phyloP scores from a whole-genome alignment of 2,888 invertebrate genomes.

The Trissolcus brochymenae region DNA sequence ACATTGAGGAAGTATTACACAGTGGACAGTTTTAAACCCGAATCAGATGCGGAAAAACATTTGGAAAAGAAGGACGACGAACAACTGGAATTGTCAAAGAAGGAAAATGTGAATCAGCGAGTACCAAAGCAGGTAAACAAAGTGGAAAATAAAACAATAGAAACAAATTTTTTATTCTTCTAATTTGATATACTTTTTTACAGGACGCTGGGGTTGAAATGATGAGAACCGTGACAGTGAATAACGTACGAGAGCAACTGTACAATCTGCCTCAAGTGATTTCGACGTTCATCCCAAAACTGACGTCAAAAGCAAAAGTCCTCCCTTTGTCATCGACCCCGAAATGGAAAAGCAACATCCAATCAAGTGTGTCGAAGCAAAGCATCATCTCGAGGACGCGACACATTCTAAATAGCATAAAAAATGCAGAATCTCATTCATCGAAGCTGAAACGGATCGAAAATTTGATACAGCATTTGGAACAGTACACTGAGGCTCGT shows the following conservation, averaged over 20 bases:
- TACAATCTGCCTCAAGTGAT: constrained; percentile 75
- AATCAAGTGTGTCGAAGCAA: constrained; percentile 75
- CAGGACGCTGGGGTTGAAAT: constrained; percentile 36
- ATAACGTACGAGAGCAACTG: constrained; percentile 59
- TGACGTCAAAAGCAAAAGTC: constrained; percentile 67
- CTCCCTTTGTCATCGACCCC: constrained; percentile 68
- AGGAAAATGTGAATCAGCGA: constrained; percentile 1
- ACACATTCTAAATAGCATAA: constrained; percentile 82
- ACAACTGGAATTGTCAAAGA: neutral
- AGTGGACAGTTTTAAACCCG: constrained; percentile 48
- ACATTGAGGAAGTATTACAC: constrained; percentile 63
- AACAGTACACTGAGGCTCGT: constrained; percentile 84
- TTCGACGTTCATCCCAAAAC: constrained; percentile 74
- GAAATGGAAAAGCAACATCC: constrained; percentile 77
- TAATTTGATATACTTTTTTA: neutral
- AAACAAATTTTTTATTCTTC: neutral
- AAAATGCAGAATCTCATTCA: constrained; percentile 78
- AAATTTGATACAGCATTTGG: constrained; percentile 84
- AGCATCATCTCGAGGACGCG: constrained; percentile 82
- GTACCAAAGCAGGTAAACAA: constrained; percentile 41
- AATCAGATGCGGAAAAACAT: constrained; percentile 6
- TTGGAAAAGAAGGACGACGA: constrained; percentile 27
- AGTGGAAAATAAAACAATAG: neutral
- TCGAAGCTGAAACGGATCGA: constrained; percentile 82
- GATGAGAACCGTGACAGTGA: constrained; percentile 21